These are phyloP conservation scores for Pararge aegeria DNA, from an alignment of 1,140 invertebrate genomes.

Conservation along the genomic window DNA sequence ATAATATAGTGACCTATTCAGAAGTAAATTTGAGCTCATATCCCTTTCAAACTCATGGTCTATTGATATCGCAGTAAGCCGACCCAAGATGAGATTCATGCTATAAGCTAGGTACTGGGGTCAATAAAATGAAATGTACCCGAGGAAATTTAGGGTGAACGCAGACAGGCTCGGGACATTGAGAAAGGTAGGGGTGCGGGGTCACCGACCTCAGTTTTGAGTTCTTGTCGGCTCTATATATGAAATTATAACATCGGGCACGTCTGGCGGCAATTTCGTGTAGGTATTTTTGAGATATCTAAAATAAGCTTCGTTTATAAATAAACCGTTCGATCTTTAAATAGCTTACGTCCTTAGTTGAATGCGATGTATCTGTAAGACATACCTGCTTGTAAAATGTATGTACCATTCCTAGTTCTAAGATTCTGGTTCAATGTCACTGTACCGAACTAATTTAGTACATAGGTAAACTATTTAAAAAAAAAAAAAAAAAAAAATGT, in stretches of 20 bases:
- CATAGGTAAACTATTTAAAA: too few relatives aligned
- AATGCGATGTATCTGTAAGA: background rate
- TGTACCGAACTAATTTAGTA: too few relatives aligned
- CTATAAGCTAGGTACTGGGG: slow-evolving; percentile 17
- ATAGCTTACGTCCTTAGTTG: background rate
- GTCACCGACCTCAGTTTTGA: slow-evolving; percentile 51
- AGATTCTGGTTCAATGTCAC: too few relatives aligned
- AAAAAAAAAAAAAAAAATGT: too few relatives aligned
- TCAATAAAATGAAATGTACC: slow-evolving; percentile 36
- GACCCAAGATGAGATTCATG: slow-evolving; percentile 12
- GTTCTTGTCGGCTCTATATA: slow-evolving; percentile 37
- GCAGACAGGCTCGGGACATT: slow-evolving; percentile 39
- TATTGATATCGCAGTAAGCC: background rate
- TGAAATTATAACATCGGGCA: slow-evolving; percentile 41
- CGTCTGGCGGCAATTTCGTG: slow-evolving; percentile 23
- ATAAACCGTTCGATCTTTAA: background rate
- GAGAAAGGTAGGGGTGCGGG: slow-evolving; percentile 61
- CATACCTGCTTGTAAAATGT: too few relatives aligned
- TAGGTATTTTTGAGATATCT: background rate
- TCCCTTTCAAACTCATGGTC: background rate
- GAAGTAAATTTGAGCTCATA: background rate
- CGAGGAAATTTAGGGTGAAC: slow-evolving; percentile 37
- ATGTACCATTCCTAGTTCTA: too few relatives aligned
- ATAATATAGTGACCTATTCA: background rate
- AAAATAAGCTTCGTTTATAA: background rate